A percentile compares a stretch with the other conserved stretches of the same genome.
phyloP scores from a whole-genome alignment of 2,888 invertebrate genomes.

The Orthosia gracilis region DNA sequence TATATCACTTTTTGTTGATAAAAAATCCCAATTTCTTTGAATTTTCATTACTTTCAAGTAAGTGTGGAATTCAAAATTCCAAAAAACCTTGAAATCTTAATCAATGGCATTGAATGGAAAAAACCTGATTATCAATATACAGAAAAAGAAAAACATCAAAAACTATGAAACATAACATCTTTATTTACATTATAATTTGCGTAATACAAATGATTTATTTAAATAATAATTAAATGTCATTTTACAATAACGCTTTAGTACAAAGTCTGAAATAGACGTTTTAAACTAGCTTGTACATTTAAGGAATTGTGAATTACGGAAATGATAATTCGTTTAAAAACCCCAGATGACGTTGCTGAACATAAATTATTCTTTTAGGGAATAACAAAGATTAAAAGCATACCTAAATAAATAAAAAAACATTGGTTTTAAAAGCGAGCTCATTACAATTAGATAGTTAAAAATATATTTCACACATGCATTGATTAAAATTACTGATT shows the following conservation, averaged over 20 bases:
- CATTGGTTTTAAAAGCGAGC: background rate
- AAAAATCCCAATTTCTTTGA: background rate
- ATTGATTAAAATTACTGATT: background rate
- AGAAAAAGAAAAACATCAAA: slow-evolving; percentile 66
- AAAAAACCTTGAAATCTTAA: background rate
- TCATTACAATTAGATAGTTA: background rate
- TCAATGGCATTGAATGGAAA: background rate
- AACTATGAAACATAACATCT: slow-evolving; percentile 77
- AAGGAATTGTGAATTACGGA: slow-evolving; percentile 20
- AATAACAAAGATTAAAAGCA: background rate
- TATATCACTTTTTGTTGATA: background rate
- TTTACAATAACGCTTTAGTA: slow-evolving; percentile 42
- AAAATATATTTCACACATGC: slow-evolving; percentile 22
- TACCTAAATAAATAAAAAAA: slow-evolving; percentile 2
- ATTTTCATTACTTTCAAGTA: background rate
- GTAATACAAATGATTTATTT: slow-evolving; percentile 55
- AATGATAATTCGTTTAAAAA: slow-evolving; percentile 43
- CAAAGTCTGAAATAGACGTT: slow-evolving; percentile 16
- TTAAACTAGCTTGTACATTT: slow-evolving; percentile 50
- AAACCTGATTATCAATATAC: slow-evolving; percentile 29
- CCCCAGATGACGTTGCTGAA: background rate
- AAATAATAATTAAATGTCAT: slow-evolving; percentile 54
- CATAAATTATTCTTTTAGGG: slow-evolving; percentile 18
- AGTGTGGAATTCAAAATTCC: background rate
- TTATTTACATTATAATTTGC: slow-evolving; percentile 79